Conservation (phyloP, 2,113 vertebrate species). For the Melierax canorus region DNA sequence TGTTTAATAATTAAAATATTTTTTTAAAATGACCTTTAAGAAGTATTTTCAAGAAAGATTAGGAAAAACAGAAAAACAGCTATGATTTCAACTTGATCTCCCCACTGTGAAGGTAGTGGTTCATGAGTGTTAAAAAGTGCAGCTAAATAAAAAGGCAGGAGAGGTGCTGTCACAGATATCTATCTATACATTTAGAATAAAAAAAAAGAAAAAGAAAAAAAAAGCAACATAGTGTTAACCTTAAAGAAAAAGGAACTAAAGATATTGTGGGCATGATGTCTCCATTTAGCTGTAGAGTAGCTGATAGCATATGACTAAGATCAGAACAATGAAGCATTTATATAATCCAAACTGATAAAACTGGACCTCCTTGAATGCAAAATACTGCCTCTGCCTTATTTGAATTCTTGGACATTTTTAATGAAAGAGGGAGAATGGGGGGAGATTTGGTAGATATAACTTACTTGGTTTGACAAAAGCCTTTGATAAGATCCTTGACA, state of each 20-base stretch:
- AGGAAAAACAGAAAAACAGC: neutral
- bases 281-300: neutral
- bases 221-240: neutral
- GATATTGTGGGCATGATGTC: neutral
- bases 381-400: neutral
- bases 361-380: neutral
- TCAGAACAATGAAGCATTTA: neutral
- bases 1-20: neutral
- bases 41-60: neutral
- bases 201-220: neutral
- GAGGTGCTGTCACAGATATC: neutral
- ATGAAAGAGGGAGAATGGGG: neutral
- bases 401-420: neutral
- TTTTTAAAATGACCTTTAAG: neutral
- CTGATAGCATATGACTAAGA: neutral
- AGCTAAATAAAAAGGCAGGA: neutral
- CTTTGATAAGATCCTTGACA: conserved; percentile 14
- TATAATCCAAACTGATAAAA: neutral
- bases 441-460: neutral
- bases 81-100: neutral
- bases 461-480: conserved; percentile 28
- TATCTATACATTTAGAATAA: neutral
- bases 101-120: neutral
- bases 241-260: neutral
- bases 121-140: neutral